Evolutionary conservation across 2,113 vertebrate species (phyloP).

Genomic region (Limnothrissa miodon): DNA sequence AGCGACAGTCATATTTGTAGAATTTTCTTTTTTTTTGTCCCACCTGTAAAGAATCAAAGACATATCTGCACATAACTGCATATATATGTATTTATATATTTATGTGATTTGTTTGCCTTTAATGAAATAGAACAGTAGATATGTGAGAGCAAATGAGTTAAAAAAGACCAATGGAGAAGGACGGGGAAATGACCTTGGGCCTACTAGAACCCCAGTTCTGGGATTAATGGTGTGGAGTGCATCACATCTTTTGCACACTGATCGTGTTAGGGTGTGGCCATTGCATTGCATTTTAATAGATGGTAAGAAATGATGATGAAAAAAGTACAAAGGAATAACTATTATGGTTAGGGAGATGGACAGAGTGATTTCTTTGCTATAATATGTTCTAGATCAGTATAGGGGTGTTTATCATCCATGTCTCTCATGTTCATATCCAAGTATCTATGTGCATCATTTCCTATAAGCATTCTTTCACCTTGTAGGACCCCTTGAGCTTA

Average conservation of each 20-base stretch:
- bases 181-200: no score
- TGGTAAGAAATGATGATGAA: no score
- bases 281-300: no score
- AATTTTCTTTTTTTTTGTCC: not conserved
- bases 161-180: no score
- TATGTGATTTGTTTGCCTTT: no score
- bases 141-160: no score
- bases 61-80: not conserved
- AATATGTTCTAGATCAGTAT: not conserved
- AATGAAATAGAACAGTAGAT: no score
- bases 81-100: no score
- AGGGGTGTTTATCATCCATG: not conserved
- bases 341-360: not conserved
- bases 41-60: not conserved
- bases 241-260: not conserved
- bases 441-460: not conserved
- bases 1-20: not conserved
- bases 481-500: not conserved
- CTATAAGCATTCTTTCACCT: not conserved
- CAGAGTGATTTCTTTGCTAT: not conserved
- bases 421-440: not conserved
- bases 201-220: no score
- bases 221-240: no score
- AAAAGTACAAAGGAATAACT: not conserved
- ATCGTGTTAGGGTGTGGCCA: not conserved